Evolutionary conservation across 2,113 vertebrate species (phyloP).

Genomic region (Oostethus manadensis): DNA sequence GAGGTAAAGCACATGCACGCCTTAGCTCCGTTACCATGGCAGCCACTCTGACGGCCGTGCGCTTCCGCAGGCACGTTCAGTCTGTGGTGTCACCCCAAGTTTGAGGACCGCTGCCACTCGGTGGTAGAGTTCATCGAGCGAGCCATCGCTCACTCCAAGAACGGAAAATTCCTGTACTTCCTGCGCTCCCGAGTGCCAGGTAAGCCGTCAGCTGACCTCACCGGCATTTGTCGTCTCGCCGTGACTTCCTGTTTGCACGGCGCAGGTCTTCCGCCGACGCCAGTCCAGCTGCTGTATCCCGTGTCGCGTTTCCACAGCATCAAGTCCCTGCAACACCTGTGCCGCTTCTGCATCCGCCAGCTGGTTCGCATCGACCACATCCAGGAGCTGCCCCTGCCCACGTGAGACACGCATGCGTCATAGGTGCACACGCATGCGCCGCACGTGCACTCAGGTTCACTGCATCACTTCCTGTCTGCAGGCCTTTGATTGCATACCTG

Average conservation of each 20-base stretch:
- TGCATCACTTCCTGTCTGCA: constrained; percentile 45
- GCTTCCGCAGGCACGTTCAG: constrained; percentile 85
- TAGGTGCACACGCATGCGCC: neutral
- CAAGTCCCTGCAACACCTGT: constrained; percentile 93
- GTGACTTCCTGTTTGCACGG: no score
- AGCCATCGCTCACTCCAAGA: constrained; percentile 97
- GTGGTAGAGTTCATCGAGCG: constrained; percentile 97
- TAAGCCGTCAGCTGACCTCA: constrained; percentile 37
- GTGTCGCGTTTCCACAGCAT: constrained; percentile 97
- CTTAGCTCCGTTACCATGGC: neutral
- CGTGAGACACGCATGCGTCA: constrained; percentile 58
- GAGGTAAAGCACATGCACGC: constrained; percentile 67
- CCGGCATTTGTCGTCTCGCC: no score
- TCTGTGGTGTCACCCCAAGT: constrained; percentile 96
- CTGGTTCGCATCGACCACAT: constrained; percentile 96
- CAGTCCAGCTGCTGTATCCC: constrained; percentile 92
- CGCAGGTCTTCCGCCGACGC: constrained; percentile 89
- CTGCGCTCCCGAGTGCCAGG: constrained; percentile 92
- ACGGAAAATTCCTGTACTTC: constrained; percentile 96
- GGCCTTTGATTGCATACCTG: constrained; percentile 92
- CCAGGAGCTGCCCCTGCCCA: constrained; percentile 94
- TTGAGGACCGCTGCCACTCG: constrained; percentile 95
- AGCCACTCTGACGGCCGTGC: neutral
- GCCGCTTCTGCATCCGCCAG: constrained; percentile 93
- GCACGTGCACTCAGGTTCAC: neutral